Conservation (phyloP, 1,140 invertebrate genomes). For the Thaumetopoea pityocampa region DNA sequence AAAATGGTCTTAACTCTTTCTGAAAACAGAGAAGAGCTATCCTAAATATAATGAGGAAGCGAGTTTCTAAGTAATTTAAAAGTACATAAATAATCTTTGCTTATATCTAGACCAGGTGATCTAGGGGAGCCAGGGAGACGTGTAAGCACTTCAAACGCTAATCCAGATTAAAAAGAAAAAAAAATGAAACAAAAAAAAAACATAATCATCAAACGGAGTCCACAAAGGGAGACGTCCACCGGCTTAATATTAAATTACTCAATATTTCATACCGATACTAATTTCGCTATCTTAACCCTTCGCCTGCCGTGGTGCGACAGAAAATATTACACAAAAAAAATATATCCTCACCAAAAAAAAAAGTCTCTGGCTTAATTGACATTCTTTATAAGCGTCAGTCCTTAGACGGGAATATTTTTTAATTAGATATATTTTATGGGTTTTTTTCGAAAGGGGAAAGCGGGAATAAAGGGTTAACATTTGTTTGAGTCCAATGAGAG, state of each 20-base stretch:
- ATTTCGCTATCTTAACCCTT: conserved; percentile 75
- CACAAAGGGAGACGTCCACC: conserved; percentile 33
- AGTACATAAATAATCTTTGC: too few species aligned
- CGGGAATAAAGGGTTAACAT: conserved; percentile 72
- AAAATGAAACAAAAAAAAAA: too few species aligned
- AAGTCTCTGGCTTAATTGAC: conserved; percentile 72
- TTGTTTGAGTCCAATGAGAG: conserved; percentile 58
- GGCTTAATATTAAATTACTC: conserved; percentile 69
- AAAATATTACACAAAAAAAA: conserved; percentile 63
- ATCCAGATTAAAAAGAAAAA: conserved; percentile 39
- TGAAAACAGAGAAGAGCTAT: too few species aligned
- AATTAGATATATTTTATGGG: conserved; percentile 77
- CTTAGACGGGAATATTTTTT: conserved; percentile 76
- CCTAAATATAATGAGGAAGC: too few species aligned
- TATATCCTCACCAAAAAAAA: conserved; percentile 37
- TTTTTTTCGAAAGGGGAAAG: conserved; percentile 66
- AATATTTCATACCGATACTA: conserved; percentile 76
- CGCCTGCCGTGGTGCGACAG: conserved; percentile 55
- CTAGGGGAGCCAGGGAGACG: too few species aligned
- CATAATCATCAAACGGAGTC: conserved; percentile 35
- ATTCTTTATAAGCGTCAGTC: conserved; percentile 76
- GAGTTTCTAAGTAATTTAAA: too few species aligned
- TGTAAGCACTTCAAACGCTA: too few species aligned
- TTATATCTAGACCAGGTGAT: too few species aligned
- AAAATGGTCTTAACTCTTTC: too few species aligned